Conservation (phyloP, 2,113 vertebrate genomes). For the Ictalurus furcatus region DNA sequence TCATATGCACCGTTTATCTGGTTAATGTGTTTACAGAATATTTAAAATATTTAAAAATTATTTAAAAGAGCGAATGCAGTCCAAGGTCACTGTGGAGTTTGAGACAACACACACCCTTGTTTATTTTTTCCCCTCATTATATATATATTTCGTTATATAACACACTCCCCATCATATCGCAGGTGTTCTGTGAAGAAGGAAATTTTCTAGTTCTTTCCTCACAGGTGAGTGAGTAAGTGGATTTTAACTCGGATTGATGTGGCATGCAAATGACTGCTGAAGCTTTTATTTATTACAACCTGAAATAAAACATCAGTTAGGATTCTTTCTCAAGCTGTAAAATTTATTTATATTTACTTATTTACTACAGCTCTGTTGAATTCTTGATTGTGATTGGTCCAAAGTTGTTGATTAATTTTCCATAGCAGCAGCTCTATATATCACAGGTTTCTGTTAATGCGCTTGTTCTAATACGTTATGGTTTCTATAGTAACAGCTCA, state of each 20-base stretch:
- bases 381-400: not conserved
- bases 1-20: not conserved
- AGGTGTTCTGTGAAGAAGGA: not conserved
- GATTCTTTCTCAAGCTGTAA: not conserved
- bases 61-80: not conserved
- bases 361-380: not conserved
- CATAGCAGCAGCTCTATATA: not conserved
- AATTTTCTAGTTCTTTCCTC: not conserved
- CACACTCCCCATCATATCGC: not conserved
- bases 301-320: not conserved
- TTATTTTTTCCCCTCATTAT: not conserved
- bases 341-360: not conserved
- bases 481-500: too few species aligned
- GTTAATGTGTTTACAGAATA: not conserved
- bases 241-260: not conserved
- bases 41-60: not conserved
- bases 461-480: not conserved
- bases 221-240: not conserved
- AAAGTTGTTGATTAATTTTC: not conserved
- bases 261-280: not conserved
- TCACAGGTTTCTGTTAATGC: not conserved
- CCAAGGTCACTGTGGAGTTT: not conserved
- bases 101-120: not conserved
- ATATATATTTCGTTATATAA: not conserved
- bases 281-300: not conserved